These are phyloP conservation scores for Phthorimaea operculella DNA, from an alignment of 1,140 invertebrate genomes.

Conservation along the genomic window DNA sequence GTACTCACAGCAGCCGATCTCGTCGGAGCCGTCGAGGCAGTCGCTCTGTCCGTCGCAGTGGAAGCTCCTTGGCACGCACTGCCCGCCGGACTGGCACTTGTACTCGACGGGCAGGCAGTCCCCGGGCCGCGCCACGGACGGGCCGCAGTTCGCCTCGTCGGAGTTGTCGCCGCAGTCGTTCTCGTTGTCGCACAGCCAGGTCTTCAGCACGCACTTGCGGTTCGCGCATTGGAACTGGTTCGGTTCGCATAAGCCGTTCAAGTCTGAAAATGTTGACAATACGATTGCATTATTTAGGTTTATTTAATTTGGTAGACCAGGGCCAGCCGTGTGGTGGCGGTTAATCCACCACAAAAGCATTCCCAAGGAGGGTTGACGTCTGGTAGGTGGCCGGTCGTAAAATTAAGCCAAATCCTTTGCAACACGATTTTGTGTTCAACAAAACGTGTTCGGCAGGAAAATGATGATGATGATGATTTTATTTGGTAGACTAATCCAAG, in stretches of 20 bases:
- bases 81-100: constrained; percentile 78
- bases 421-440: too few relatives aligned
- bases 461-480: too few relatives aligned
- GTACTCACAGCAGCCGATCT: constrained; percentile 89
- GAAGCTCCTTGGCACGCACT: constrained; percentile 94
- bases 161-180: constrained; percentile 94
- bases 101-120: constrained; percentile 87
- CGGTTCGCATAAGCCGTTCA: constrained; percentile 81
- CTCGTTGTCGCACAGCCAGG: constrained; percentile 91
- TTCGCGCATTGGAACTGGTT: constrained; percentile 93
- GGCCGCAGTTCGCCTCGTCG: constrained; percentile 78
- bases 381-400: too few relatives aligned
- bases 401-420: too few relatives aligned
- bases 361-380: too few relatives aligned
- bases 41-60: constrained; percentile 93
- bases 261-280: constrained; percentile 18
- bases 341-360: too few relatives aligned
- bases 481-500: too few relatives aligned
- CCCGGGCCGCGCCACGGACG: constrained; percentile 61
- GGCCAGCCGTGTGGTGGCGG: too few relatives aligned
- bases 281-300: neutral
- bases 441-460: too few relatives aligned
- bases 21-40: constrained; percentile 90
- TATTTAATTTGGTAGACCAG: too few relatives aligned
- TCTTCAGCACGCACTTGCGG: constrained; percentile 89